A percentile compares a stretch with the other conserved stretches of the same genome.
phyloP scores from a whole-genome alignment of 2,888 invertebrate species.

The Alsophila aescularia region DNA sequence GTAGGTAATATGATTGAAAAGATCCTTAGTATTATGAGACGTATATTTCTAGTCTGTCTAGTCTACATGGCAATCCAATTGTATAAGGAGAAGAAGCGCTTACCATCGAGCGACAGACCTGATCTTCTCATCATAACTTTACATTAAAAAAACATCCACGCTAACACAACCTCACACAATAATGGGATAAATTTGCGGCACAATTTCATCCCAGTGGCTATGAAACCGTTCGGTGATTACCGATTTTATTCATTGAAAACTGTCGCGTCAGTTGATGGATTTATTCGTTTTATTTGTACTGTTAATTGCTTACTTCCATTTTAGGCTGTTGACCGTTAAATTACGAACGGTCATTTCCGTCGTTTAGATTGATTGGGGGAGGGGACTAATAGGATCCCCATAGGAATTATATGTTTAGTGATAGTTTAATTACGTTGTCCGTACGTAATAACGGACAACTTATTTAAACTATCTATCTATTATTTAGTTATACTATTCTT shows the following conservation, averaged over 20 bases:
- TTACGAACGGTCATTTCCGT: constrained; percentile 28
- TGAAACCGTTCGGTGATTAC: constrained; percentile 25
- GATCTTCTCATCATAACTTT: too few species aligned
- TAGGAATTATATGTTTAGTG: too few species aligned
- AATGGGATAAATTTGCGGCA: background rate
- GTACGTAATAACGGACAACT: too few species aligned
- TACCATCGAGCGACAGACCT: too few species aligned
- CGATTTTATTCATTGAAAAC: constrained; percentile 35
- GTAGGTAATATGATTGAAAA: too few species aligned
- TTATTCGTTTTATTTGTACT: constrained; percentile 40
- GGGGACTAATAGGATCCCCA: constrained; percentile 18
- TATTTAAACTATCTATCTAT: too few species aligned
- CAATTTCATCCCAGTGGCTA: constrained; percentile 9
- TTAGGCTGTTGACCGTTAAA: constrained; percentile 25
- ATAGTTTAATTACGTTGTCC: too few species aligned
- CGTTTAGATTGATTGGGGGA: constrained; percentile 25
- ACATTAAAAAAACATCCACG: background rate
- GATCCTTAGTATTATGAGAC: too few species aligned
- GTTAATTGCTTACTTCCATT: constrained; percentile 39
- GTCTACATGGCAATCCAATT: too few species aligned
- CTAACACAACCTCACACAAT: background rate
- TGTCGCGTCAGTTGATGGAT: constrained; percentile 37
- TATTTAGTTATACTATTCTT: too few species aligned
- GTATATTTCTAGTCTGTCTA: too few species aligned
- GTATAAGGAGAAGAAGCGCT: too few species aligned